These are phyloP conservation scores for Xanthostigma xanthostigma DNA, from an alignment of 2,888 invertebrate species.

Conservation along the genomic window DNA sequence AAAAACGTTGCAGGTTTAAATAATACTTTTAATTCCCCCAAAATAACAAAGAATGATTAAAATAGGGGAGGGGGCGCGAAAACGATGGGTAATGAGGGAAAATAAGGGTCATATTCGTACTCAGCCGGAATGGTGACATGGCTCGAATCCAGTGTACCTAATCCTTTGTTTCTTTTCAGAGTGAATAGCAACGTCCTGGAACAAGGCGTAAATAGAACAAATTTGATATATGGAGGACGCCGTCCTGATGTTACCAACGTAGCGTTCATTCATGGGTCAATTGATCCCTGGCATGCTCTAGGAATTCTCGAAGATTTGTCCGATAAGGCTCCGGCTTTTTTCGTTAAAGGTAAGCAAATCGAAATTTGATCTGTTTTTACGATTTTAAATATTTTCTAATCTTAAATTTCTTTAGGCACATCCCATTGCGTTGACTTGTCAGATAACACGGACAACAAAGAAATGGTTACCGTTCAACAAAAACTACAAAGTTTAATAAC, in stretches of 20 bases:
- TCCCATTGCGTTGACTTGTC: conserved; percentile 18
- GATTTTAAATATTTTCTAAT: neutral
- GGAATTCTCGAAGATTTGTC: conserved; percentile 30
- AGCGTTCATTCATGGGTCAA: conserved; percentile 40
- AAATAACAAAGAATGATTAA: too few relatives aligned
- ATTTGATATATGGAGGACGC: conserved; percentile 34
- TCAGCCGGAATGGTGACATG: too few relatives aligned
- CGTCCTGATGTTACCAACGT: conserved; percentile 36
- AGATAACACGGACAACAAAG: conserved; percentile 8
- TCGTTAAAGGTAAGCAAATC: conserved; percentile 13
- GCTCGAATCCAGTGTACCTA: too few relatives aligned
- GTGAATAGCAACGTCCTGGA: conserved; percentile 18
- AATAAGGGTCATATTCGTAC: too few relatives aligned
- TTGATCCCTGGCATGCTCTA: conserved; percentile 42
- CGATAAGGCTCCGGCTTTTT: conserved; percentile 15
- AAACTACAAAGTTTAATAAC: conserved; percentile 12
- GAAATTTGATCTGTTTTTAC: neutral
- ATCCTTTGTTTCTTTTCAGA: too few relatives aligned
- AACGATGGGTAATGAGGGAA: too few relatives aligned
- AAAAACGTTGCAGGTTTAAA: too few relatives aligned
- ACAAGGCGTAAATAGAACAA: conserved; percentile 27
- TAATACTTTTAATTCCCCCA: too few relatives aligned
- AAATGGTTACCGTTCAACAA: conserved; percentile 14
- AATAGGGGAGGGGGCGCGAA: too few relatives aligned
- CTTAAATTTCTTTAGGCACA: conserved; percentile 11